Percentiles rank a stretch among this genome's conserved stretches.
Conservation (phyloP, 2,888 invertebrate genomes). For the Agrotis segetum region DNA sequence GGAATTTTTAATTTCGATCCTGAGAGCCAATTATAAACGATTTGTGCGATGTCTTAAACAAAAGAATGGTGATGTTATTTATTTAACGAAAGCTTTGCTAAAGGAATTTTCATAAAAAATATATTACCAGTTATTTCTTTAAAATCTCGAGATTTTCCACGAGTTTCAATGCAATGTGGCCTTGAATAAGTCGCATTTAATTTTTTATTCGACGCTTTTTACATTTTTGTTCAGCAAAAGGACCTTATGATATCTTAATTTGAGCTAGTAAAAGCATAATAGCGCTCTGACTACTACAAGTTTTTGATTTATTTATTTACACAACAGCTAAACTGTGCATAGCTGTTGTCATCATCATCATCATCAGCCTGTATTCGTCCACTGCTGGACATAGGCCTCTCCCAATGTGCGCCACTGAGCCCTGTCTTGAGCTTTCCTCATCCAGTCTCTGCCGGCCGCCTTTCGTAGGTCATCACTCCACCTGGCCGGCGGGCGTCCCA, state of each 20-base stretch:
- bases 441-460: no score
- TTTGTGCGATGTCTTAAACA: conserved; percentile 58
- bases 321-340: no score
- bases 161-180: neutral
- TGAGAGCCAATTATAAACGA: conserved; percentile 61
- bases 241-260: neutral
- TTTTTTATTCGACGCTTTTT: neutral
- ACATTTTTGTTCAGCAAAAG: neutral
- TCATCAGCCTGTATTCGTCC: no score
- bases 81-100: conserved; percentile 33
- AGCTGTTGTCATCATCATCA: no score
- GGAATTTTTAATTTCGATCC: conserved; percentile 88
- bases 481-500: no score
- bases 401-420: no score
- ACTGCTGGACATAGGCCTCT: no score
- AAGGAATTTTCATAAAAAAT: conserved; percentile 37
- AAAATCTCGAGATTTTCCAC: neutral
- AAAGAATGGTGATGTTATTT: conserved; percentile 45
- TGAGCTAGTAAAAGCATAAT: neutral
- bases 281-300: neutral
- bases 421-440: no score
- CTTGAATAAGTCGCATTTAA: neutral
- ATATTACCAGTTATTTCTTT: conserved; percentile 8
- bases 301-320: neutral
- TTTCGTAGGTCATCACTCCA: no score